Conservation (phyloP, 53 echinoderm and acorn worm species). For the Echinometra lucunter region DNA sequence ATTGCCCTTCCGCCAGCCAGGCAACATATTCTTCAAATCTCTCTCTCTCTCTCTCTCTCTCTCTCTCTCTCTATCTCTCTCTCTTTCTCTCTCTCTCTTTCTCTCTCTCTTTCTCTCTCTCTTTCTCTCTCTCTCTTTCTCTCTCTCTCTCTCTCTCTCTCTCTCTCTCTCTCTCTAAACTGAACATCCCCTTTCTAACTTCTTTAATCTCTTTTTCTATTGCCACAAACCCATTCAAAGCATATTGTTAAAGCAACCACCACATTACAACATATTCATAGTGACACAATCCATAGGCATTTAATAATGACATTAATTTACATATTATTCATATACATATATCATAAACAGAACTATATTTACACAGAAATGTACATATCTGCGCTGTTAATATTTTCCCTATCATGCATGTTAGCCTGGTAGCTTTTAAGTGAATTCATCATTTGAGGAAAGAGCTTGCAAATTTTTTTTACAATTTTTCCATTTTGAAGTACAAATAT, state of each 20-base stretch:
- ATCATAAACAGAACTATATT: neutral
- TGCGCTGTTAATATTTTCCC: neutral
- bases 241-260: neutral
- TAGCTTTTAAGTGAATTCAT: neutral
- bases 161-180: neutral
- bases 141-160: neutral
- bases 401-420: neutral
- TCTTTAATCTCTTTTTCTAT: neutral
- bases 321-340: neutral
- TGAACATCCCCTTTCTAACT: neutral
- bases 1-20: too few relatives aligned
- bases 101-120: neutral
- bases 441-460: neutral
- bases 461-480: neutral
- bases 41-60: too few relatives aligned
- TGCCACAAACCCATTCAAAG: neutral
- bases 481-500: neutral
- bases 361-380: conserved; percentile 1
- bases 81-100: neutral
- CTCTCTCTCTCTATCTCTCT: too few relatives aligned
- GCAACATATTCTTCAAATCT: too few relatives aligned
- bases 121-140: neutral
- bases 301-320: conserved; percentile 22
- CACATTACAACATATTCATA: neutral
- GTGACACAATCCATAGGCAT: conserved; percentile 52